phyloP scores from a whole-genome alignment of 2,888 invertebrate species.

The Luperina nickerlii region DNA sequence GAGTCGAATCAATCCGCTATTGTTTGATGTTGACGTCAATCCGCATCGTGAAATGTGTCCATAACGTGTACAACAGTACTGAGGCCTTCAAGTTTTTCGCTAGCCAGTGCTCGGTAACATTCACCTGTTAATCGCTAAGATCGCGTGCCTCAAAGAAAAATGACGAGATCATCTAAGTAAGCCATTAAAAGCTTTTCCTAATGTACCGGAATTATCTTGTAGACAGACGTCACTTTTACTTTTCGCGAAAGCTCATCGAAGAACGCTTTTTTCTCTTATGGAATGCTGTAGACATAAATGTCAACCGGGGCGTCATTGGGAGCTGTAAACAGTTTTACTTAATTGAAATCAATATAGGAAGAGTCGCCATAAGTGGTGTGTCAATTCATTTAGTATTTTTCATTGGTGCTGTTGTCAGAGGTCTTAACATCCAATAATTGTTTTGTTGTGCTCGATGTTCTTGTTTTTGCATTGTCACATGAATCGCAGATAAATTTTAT shows the following conservation, averaged over 20 bases:
- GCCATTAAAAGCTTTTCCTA: constrained; percentile 44
- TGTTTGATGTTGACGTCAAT: constrained; percentile 82
- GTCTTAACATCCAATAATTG: constrained; percentile 64
- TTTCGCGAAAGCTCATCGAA: constrained; percentile 39
- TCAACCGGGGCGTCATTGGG: constrained; percentile 48
- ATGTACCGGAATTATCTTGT: constrained; percentile 32
- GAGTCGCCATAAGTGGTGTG: constrained; percentile 71
- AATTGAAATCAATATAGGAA: constrained; percentile 77
- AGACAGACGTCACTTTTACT: constrained; percentile 11
- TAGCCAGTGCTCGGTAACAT: constrained; percentile 67
- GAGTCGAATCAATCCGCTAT: constrained; percentile 79
- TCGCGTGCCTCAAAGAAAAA: constrained; percentile 46
- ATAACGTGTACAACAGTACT: constrained; percentile 48
- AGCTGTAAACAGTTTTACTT: constrained; percentile 66
- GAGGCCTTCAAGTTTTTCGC: constrained; percentile 69
- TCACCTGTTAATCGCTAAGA: constrained; percentile 70
- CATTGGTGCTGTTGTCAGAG: constrained; percentile 68
- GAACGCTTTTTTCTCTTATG: constrained; percentile 53
- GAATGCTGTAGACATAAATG: constrained; percentile 37
- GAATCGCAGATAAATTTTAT: constrained; percentile 40
- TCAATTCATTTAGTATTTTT: constrained; percentile 75
- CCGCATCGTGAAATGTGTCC: constrained; percentile 68
- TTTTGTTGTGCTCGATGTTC: constrained; percentile 64
- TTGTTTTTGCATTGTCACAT: constrained; percentile 59
- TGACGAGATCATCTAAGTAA: constrained; percentile 25